Evolutionary conservation across 2,113 vertebrate genomes (phyloP).

Genomic region (Poecile atricapillus): DNA sequence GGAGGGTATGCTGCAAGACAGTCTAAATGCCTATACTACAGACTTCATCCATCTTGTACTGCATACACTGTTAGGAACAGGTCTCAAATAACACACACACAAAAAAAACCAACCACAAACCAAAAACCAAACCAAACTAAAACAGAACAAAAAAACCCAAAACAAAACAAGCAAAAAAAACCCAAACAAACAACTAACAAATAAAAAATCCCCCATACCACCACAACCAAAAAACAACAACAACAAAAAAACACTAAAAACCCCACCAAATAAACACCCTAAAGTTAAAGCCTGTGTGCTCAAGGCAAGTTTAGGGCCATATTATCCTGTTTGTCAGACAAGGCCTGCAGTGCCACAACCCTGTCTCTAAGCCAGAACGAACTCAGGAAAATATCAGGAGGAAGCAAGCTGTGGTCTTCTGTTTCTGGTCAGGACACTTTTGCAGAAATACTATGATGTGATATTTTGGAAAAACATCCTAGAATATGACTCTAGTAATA

Average conservation of each 20-base stretch:
- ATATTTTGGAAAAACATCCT: neutral
- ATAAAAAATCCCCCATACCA: neutral
- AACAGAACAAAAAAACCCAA: neutral
- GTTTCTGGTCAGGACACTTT: neutral
- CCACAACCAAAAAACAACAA: no score
- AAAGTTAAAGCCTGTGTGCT: neutral
- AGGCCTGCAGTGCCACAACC: neutral
- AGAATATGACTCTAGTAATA: neutral
- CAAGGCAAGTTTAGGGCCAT: neutral
- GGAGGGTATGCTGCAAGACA: neutral
- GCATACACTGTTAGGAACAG: neutral
- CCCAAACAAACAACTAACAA: neutral
- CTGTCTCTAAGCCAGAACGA: neutral
- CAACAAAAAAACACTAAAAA: neutral
- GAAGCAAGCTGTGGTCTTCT: rapidly evolving
- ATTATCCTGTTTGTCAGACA: neutral
- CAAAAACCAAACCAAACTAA: neutral
- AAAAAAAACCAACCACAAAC: neutral
- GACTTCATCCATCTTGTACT: neutral
- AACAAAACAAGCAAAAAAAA: neutral
- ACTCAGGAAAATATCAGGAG: neutral
- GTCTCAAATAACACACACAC: neutral
- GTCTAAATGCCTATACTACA: neutral
- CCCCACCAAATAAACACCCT: neutral
- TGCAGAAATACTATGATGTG: neutral